These are phyloP conservation scores for Emydocephalus ijimae DNA, from an alignment of 2,113 vertebrate species.

Conservation along the genomic window DNA sequence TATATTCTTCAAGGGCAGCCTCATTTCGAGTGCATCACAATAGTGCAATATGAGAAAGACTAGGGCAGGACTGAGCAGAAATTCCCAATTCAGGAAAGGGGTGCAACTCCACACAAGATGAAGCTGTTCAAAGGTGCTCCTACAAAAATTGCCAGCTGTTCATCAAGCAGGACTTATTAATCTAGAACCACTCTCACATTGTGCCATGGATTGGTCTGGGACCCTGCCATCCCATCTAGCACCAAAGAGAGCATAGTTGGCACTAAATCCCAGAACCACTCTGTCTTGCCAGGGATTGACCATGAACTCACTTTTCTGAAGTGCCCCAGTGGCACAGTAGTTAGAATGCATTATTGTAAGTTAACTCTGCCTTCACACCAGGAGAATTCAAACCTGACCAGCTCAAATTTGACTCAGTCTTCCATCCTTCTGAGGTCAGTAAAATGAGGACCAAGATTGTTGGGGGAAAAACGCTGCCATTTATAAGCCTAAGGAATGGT, in stretches of 20 bases:
- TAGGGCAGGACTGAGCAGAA: neutral
- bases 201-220: neutral
- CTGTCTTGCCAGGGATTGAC: neutral
- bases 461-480: neutral
- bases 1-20: neutral
- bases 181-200: neutral
- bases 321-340: neutral
- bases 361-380: neutral
- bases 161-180: neutral
- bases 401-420: neutral
- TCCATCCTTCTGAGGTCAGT: neutral
- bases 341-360: neutral
- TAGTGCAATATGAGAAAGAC: neutral
- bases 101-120: neutral
- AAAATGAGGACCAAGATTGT: neutral
- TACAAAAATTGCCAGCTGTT: neutral
- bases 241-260: neutral
- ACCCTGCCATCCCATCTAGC: neutral
- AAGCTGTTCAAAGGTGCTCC: neutral
- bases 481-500: neutral
- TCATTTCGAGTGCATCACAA: neutral
- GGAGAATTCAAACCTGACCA: neutral
- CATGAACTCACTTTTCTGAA: neutral
- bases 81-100: neutral
- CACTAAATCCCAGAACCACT: neutral